Percentiles rank a stretch among this genome's conserved stretches.
phyloP scores from a whole-genome alignment of 1,140 invertebrate genomes.

The Drosophila grimshawi region DNA sequence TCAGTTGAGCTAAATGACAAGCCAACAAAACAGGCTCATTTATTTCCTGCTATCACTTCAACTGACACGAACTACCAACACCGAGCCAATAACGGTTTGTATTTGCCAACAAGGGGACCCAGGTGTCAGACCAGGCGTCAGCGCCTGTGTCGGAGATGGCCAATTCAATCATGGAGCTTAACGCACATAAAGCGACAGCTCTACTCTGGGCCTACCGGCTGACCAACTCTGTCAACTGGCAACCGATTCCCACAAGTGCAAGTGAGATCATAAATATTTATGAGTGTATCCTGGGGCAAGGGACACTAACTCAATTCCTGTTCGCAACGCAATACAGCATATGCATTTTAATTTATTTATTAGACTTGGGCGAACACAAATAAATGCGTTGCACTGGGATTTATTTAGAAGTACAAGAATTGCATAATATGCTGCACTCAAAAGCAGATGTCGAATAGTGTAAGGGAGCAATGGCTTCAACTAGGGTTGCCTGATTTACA shows the following conservation, averaged over 20 bases:
- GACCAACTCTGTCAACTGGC: conserved; percentile 14
- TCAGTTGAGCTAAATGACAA: conserved; percentile 1
- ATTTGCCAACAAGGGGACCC: neutral
- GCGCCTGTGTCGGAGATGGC: conserved; percentile 12
- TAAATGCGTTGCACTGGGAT: conserved; percentile 39
- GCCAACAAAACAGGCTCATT: conserved; percentile 24
- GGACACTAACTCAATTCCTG: neutral
- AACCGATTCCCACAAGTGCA: conserved; percentile 20
- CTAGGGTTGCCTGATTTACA: neutral
- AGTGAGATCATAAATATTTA: conserved; percentile 43
- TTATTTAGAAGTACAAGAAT: conserved; percentile 48
- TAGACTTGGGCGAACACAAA: conserved; percentile 48
- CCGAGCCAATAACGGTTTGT: conserved; percentile 1
- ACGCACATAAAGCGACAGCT: conserved; percentile 30
- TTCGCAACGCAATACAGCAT: conserved; percentile 19
- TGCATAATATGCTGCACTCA: neutral
- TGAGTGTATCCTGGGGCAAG: conserved; percentile 14
- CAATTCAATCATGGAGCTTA: conserved; percentile 46
- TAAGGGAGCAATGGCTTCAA: neutral
- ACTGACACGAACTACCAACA: conserved; percentile 4
- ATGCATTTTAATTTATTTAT: conserved; percentile 68
- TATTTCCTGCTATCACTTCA: conserved; percentile 18
- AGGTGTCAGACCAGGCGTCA: neutral
- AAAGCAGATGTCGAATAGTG: neutral
- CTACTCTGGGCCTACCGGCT: conserved; percentile 1